Percentiles rank a stretch among this genome's conserved stretches.
phyloP scores from a whole-genome alignment of 2,888 invertebrate genomes.

The Campopleginae sp. region DNA sequence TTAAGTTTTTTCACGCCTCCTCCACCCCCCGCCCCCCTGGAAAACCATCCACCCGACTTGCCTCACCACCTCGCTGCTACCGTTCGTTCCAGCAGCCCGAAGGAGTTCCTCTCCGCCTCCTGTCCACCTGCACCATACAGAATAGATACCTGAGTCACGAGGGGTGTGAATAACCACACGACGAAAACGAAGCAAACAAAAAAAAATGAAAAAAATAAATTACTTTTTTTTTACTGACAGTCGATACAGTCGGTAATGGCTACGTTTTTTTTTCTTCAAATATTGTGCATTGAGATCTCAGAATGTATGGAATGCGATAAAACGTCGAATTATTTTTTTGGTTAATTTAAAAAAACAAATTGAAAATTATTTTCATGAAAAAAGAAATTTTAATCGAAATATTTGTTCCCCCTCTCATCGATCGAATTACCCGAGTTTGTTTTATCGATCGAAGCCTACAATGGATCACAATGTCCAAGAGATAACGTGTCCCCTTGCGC shows the following conservation, averaged over 20 bases:
- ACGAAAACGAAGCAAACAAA: neutral
- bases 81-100: slow-evolving; percentile 77
- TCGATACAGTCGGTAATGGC: no score
- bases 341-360: neutral
- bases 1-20: slow-evolving; percentile 49
- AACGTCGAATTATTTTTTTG: neutral
- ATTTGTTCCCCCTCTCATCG: neutral
- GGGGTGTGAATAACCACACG: neutral
- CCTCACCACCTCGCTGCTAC: slow-evolving; percentile 78
- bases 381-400: neutral
- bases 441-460: slow-evolving; percentile 22
- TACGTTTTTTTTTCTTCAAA: no score
- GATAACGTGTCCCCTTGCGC: slow-evolving; percentile 42
- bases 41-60: slow-evolving; percentile 59
- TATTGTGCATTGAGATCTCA: neutral
- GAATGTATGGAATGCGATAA: neutral
- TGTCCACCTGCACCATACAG: slow-evolving; percentile 72
- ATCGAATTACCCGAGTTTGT: neutral
- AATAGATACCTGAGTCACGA: slow-evolving; percentile 11
- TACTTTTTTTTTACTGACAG: neutral
- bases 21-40: slow-evolving; percentile 44
- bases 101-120: slow-evolving; percentile 76
- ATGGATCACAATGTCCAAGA: slow-evolving; percentile 24
- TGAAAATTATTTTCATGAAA: neutral
- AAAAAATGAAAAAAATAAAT: neutral